These are phyloP conservation scores for Disparrhopalites patrizii DNA, from an alignment of 2,888 invertebrate species.

Conservation along the genomic window DNA sequence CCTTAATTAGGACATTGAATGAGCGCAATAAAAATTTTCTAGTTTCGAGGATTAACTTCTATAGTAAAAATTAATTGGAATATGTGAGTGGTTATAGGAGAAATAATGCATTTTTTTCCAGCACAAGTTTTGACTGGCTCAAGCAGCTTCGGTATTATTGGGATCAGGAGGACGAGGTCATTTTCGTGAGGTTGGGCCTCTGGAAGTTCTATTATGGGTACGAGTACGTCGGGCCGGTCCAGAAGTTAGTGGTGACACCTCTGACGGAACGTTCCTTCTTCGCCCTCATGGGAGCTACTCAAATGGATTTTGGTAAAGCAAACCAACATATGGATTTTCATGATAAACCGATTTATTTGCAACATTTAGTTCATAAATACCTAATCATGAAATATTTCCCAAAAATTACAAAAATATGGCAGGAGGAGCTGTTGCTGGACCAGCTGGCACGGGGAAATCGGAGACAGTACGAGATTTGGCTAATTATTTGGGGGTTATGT, in stretches of 20 bases:
- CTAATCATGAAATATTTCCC: too few relatives aligned
- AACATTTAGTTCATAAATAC: too few relatives aligned
- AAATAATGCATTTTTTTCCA: constrained; percentile 50
- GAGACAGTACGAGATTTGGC: constrained; percentile 88
- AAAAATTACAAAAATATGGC: not conserved
- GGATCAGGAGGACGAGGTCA: constrained; percentile 71
- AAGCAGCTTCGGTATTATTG: constrained; percentile 88
- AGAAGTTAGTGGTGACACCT: constrained; percentile 77
- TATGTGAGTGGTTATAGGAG: too few relatives aligned
- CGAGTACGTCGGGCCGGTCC: constrained; percentile 83
- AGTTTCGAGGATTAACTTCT: too few relatives aligned
- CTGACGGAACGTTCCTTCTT: constrained; percentile 67
- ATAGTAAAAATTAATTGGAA: too few relatives aligned
- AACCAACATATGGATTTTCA: not conserved
- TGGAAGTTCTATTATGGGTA: constrained; percentile 79
- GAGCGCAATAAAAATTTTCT: too few relatives aligned
- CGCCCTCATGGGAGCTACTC: constrained; percentile 84
- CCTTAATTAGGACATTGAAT: not conserved
- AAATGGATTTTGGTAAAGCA: constrained; percentile 68
- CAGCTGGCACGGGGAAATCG: constrained; percentile 80
- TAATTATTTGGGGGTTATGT: constrained; percentile 80
- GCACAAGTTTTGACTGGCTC: constrained; percentile 79
- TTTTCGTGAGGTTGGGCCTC: constrained; percentile 78
- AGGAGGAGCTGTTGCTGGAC: constrained; percentile 86
- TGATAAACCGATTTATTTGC: constrained; percentile 13